phyloP scores from a whole-genome alignment of 2,113 vertebrate species.

The Oreochromis aureus region DNA sequence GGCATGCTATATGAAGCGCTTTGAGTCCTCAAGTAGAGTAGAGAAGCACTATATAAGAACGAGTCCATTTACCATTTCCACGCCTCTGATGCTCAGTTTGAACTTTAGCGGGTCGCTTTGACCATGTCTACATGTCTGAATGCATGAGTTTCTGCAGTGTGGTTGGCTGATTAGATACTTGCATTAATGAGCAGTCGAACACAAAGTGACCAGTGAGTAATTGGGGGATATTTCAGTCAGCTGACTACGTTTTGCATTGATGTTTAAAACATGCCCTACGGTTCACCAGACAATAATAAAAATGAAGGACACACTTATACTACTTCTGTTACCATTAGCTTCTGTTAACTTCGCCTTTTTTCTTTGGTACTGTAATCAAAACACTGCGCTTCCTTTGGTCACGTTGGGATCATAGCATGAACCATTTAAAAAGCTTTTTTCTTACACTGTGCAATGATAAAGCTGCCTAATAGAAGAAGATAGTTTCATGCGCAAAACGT shows the following conservation, averaged over 20 bases:
- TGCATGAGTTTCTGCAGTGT: neutral
- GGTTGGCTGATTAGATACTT: neutral
- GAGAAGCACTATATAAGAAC: neutral
- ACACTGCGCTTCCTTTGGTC: neutral
- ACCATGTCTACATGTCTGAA: neutral
- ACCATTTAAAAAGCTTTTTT: neutral
- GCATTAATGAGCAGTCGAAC: neutral
- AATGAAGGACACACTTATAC: neutral
- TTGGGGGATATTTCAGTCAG: neutral
- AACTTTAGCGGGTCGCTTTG: neutral
- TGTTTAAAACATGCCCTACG: neutral
- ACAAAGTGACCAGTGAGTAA: neutral
- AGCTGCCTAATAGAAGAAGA: neutral
- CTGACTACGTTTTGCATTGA: neutral
- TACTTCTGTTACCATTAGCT: neutral
- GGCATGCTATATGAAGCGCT: neutral
- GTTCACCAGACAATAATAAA: neutral
- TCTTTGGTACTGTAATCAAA: neutral
- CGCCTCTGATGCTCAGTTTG: neutral
- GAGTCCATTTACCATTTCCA: neutral
- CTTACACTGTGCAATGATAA: neutral
- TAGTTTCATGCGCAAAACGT: neutral
- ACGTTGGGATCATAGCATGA: neutral
- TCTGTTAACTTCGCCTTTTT: neutral
- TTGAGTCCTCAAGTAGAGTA: neutral